Evolutionary conservation across 1,140 invertebrate species (phyloP).

Genomic region (Diachasma alloeum): DNA sequence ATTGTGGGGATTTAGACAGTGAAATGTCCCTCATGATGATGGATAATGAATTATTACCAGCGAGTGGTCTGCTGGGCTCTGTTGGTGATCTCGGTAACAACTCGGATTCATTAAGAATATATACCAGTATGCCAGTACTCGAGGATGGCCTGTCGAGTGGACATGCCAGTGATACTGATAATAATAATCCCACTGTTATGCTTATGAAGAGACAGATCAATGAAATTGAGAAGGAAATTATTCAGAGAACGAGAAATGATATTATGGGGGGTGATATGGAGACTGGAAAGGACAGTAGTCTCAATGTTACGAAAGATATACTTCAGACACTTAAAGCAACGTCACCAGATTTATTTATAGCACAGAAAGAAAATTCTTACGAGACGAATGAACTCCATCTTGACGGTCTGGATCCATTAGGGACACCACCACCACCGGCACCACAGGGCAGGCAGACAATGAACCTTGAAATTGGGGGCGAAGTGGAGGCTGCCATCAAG

Average conservation of each 20-base stretch:
- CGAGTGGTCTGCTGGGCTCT: slow-evolving; percentile 62
- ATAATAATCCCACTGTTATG: slow-evolving; percentile 79
- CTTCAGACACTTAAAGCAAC: slow-evolving; percentile 53
- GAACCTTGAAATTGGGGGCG: slow-evolving; percentile 52
- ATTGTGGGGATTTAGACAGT: slow-evolving; percentile 84
- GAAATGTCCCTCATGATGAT: slow-evolving; percentile 78
- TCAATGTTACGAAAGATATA: slow-evolving; percentile 59
- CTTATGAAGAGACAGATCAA: slow-evolving; percentile 79
- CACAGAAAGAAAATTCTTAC: slow-evolving; percentile 64
- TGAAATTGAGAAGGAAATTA: slow-evolving; percentile 78
- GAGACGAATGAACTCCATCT: slow-evolving; percentile 65
- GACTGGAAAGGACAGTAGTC: slow-evolving; percentile 51
- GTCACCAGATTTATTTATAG: slow-evolving; percentile 63
- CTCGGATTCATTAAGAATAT: slow-evolving; percentile 68
- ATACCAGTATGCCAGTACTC: slow-evolving; percentile 88
- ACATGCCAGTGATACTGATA: slow-evolving; percentile 91
- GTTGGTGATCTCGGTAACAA: slow-evolving; percentile 67
- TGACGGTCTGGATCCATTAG: slow-evolving; percentile 73
- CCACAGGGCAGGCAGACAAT: slow-evolving; percentile 68
- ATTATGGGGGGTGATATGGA: slow-evolving; percentile 46
- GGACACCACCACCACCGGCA: slow-evolving; percentile 74
- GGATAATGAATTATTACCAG: slow-evolving; percentile 71
- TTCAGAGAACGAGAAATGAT: slow-evolving; percentile 67
- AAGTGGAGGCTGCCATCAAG: slow-evolving; percentile 81
- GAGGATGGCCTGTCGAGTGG: slow-evolving; percentile 93